phyloP scores from a whole-genome alignment of 2,888 invertebrate genomes.

The Uloborus plumipes region DNA sequence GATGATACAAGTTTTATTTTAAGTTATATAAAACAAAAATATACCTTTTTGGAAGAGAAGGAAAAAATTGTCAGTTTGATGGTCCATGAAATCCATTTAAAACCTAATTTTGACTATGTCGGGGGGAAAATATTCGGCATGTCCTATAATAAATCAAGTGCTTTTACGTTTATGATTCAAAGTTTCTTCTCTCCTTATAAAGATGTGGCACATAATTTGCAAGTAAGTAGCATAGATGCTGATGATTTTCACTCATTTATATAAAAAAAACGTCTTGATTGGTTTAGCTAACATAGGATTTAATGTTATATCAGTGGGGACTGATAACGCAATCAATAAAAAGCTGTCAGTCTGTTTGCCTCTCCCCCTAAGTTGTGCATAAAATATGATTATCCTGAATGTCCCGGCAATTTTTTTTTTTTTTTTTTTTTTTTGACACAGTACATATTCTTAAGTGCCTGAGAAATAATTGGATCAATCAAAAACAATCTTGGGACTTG shows the following conservation, averaged over 20 bases:
- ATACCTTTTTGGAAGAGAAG: neutral
- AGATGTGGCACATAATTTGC: conserved; percentile 31
- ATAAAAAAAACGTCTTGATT: neutral
- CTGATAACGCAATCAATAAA: conserved; percentile 10
- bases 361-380: neutral
- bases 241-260: too few species aligned
- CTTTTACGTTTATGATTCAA: conserved; percentile 20
- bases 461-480: conserved; percentile 29
- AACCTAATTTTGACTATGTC: neutral
- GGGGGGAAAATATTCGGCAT: conserved; percentile 20
- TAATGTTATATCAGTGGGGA: neutral
- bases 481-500: conserved; percentile 8
- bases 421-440: conserved; percentile 16
- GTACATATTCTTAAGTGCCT: conserved; percentile 28
- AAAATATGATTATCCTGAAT: neutral
- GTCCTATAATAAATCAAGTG: conserved; percentile 11
- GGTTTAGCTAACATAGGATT: neutral
- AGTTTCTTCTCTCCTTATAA: conserved; percentile 24
- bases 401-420: neutral
- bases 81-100: conserved; percentile 27
- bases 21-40: conserved; percentile 14
- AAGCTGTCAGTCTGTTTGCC: conserved; percentile 2
- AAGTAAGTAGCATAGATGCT: too few species aligned
- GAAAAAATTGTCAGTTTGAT: conserved; percentile 21
- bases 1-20: conserved; percentile 1